phyloP scores from a whole-genome alignment of 2,113 vertebrate species.

The Misgurnus mizolepis region DNA sequence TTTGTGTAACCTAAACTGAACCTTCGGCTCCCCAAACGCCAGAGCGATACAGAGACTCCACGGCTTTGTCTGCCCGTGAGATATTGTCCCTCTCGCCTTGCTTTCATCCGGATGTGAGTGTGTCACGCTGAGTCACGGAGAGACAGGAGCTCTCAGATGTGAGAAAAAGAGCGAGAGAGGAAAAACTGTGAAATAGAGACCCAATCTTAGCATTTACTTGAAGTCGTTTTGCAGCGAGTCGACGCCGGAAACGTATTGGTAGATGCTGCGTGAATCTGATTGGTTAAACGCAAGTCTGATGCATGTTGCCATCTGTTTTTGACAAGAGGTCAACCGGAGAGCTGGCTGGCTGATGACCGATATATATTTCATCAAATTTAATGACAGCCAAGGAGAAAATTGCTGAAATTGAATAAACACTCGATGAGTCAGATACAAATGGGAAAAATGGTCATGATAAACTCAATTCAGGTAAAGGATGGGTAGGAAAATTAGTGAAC shows the following conservation, averaged over 20 bases:
- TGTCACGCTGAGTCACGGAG: constrained; percentile 49
- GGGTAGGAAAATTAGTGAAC: too few relatives aligned
- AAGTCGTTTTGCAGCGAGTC: not conserved
- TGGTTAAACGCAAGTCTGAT: constrained; percentile 68
- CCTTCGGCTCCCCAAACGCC: constrained; percentile 17
- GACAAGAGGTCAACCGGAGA: not conserved
- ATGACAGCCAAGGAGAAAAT: constrained; percentile 35
- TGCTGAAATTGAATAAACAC: too few relatives aligned
- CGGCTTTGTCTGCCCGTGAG: constrained; percentile 19
- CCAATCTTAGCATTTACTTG: not conserved
- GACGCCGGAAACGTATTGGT: constrained; percentile 28
- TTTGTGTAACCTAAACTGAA: constrained; percentile 18
- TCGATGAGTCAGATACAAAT: too few relatives aligned
- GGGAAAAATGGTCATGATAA: too few relatives aligned
- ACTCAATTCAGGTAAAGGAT: too few relatives aligned
- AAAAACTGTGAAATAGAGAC: not conserved
- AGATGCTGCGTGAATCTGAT: constrained; percentile 59
- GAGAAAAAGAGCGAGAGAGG: not conserved
- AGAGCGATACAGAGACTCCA: constrained; percentile 12
- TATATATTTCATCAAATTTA: not conserved
- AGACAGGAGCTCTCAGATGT: constrained; percentile 11
- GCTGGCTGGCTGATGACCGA: not conserved
- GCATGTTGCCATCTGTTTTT: constrained; percentile 66
- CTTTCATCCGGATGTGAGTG: constrained; percentile 45
- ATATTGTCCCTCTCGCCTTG: constrained; percentile 1